phyloP scores from a whole-genome alignment of 2,888 invertebrate species.

The Agonopterix subpropinquella region DNA sequence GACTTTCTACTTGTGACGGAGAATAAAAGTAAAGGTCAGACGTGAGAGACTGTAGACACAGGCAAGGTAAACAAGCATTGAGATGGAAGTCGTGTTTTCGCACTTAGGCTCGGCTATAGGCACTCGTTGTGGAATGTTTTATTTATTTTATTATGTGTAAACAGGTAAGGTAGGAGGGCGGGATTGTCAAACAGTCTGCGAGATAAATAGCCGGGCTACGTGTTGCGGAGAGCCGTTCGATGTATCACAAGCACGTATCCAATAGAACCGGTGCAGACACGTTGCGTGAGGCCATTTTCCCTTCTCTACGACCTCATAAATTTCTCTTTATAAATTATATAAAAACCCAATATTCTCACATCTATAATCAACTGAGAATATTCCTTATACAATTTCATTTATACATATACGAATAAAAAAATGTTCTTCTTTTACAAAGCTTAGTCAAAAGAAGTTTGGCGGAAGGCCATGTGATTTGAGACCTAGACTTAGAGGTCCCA shows the following conservation, averaged over 20 bases:
- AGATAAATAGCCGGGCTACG: slow-evolving; percentile 48
- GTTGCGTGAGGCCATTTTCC: slow-evolving; percentile 57
- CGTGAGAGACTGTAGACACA: not conserved
- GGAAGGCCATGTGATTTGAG: too few species aligned
- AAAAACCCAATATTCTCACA: slow-evolving; percentile 40
- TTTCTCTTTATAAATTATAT: slow-evolving; percentile 59
- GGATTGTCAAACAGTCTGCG: slow-evolving; percentile 35
- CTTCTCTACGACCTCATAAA: slow-evolving; percentile 50
- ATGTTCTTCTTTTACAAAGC: too few species aligned
- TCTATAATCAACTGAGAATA: too few species aligned
- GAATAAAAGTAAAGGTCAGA: not conserved
- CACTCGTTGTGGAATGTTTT: slow-evolving; percentile 1
- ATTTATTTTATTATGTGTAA: slow-evolving; percentile 39
- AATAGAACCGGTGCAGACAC: slow-evolving; percentile 49
- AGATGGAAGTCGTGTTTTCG: slow-evolving; percentile 1
- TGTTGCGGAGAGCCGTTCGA: slow-evolving; percentile 44
- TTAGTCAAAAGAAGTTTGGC: too few species aligned
- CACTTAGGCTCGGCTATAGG: slow-evolving; percentile 1
- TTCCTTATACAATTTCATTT: too few species aligned
- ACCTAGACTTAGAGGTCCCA: too few species aligned
- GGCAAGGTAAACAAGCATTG: not conserved
- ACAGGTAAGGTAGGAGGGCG: slow-evolving; percentile 23
- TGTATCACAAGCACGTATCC: slow-evolving; percentile 54
- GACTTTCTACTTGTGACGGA: not conserved
- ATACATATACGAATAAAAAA: too few species aligned